Evolutionary conservation across 1,140 invertebrate species (phyloP).

Genomic region (Lamellibrachia luymesi): DNA sequence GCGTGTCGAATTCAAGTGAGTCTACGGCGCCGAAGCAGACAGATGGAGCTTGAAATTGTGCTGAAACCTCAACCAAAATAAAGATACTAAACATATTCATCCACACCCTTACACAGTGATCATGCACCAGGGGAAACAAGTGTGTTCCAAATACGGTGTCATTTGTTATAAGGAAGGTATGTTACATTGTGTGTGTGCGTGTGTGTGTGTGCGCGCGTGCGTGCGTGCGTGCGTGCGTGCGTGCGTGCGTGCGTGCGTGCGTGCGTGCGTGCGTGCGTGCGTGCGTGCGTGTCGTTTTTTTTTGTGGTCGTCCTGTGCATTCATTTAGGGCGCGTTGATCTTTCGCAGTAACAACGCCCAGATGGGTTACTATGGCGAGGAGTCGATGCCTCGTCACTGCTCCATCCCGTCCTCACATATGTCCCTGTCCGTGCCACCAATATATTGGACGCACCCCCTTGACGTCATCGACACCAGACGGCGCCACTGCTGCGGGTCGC

Average conservation of each 20-base stretch:
- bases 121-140: too few species aligned
- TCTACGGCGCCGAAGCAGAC: too few species aligned
- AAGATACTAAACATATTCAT: too few species aligned
- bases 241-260: neutral
- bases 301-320: neutral
- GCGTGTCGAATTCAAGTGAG: too few species aligned
- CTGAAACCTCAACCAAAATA: too few species aligned
- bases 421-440: neutral
- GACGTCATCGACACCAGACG: neutral
- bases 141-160: too few species aligned
- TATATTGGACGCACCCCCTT: neutral
- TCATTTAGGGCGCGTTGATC: neutral
- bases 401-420: neutral
- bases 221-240: neutral
- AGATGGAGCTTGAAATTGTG: too few species aligned
- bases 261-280: neutral
- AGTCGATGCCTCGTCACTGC: neutral
- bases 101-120: too few species aligned
- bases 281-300: neutral
- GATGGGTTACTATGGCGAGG: neutral
- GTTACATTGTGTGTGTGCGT: neutral
- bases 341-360: neutral
- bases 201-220: neutral
- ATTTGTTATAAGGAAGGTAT: too few species aligned
- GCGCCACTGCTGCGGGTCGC: neutral